A percentile compares a stretch with the other conserved stretches of the same genome.
These are phyloP conservation scores for Coptotermes formosanus DNA, from an alignment of 1,140 invertebrate species.

Conservation along the genomic window DNA sequence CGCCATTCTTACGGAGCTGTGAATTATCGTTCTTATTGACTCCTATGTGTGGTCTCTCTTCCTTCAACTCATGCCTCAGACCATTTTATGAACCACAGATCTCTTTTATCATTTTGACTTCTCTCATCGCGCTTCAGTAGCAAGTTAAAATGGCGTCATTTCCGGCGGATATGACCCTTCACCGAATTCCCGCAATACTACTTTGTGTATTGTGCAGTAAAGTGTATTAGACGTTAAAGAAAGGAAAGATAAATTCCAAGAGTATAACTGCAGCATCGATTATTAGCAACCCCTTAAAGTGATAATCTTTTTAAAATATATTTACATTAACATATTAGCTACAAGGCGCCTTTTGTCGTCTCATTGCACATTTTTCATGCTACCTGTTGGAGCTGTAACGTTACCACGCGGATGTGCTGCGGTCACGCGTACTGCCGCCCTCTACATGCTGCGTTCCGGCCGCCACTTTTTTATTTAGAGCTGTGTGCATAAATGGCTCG, in stretches of 20 bases:
- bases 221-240: background rate
- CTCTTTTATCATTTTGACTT: background rate
- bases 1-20: no score
- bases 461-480: no score
- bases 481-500: no score
- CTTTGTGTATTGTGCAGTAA: background rate
- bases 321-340: background rate
- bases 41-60: background rate
- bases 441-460: no score
- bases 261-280: background rate
- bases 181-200: background rate
- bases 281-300: background rate
- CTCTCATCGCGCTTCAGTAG: background rate
- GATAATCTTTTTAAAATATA: background rate
- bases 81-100: background rate
- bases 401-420: no score
- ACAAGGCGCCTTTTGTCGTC: background rate
- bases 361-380: background rate
- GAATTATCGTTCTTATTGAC: background rate
- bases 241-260: background rate
- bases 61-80: background rate
- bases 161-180: background rate
- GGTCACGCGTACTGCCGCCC: no score
- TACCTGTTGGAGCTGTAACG: no score
- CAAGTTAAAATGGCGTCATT: slow-evolving; percentile 6